A percentile compares a stretch with the other conserved stretches of the same genome.
Evolutionary conservation across 2,888 invertebrate species (phyloP).

Genomic region (Andrena dorsata): DNA sequence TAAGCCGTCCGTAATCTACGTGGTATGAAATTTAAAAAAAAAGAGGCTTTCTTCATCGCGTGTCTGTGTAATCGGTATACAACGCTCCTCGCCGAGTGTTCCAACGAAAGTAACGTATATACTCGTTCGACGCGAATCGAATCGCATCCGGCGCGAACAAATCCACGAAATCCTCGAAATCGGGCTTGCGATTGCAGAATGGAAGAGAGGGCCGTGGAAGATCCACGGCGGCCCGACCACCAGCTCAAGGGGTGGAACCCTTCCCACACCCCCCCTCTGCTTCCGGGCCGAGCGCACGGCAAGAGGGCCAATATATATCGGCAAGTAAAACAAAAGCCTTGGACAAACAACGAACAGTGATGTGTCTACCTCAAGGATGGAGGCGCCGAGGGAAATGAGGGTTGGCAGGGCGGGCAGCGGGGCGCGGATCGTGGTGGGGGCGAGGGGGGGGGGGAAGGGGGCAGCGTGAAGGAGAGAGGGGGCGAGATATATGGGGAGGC

Average conservation of each 20-base stretch:
- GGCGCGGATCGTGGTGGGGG: slow-evolving; percentile 57
- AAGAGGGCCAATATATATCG: slow-evolving; percentile 80
- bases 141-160: slow-evolving; percentile 32
- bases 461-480: slow-evolving; percentile 78
- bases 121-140: slow-evolving; percentile 20
- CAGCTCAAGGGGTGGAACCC: slow-evolving; percentile 32
- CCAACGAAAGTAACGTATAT: slow-evolving; percentile 20
- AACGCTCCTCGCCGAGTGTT: too few relatives aligned
- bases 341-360: slow-evolving; percentile 82
- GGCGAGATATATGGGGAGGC: slow-evolving; percentile 84
- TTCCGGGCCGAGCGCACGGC: slow-evolving; percentile 52
- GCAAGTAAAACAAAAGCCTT: slow-evolving; percentile 82
- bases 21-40: too few relatives aligned
- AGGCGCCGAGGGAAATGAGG: slow-evolving; percentile 70
- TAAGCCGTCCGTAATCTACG: too few relatives aligned
- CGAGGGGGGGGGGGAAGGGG: slow-evolving; percentile 69
- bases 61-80: too few relatives aligned
- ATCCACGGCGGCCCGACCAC: slow-evolving; percentile 45
- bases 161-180: slow-evolving; percentile 40
- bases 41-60: too few relatives aligned
- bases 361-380: slow-evolving; percentile 82
- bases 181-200: slow-evolving; percentile 24
- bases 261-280: slow-evolving; percentile 36
- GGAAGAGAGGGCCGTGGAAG: slow-evolving; percentile 37
- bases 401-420: slow-evolving; percentile 54